A percentile compares a stretch with the other conserved stretches of the same genome.
Conservation (phyloP, 2,888 invertebrate species). For the Fabriciana adippe region DNA sequence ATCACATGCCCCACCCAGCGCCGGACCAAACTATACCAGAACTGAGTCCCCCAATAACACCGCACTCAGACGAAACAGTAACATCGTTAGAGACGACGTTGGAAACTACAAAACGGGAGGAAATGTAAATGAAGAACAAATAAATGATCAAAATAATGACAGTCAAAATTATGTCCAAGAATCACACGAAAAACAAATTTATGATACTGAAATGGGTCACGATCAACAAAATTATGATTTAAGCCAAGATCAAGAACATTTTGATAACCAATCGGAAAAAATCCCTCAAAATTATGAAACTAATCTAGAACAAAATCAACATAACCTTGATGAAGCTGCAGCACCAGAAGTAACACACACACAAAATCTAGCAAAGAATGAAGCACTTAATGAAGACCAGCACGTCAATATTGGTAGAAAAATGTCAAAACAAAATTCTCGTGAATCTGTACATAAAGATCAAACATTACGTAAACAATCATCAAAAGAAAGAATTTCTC, state of each 20-base stretch:
- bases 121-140: slow-evolving; percentile 51
- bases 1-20: slow-evolving; percentile 59
- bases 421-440: slow-evolving; percentile 38
- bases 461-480: slow-evolving; percentile 20
- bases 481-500: slow-evolving; percentile 22
- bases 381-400: slow-evolving; percentile 11
- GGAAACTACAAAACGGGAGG: slow-evolving; percentile 51
- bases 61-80: slow-evolving; percentile 53
- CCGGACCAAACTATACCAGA: slow-evolving; percentile 72
- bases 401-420: slow-evolving; percentile 14
- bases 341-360: background rate
- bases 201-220: slow-evolving; percentile 10
- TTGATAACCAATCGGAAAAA: background rate
- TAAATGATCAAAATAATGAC: slow-evolving; percentile 30
- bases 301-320: background rate
- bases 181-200: slow-evolving; percentile 15
- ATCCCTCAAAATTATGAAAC: slow-evolving; percentile 4
- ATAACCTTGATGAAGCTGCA: background rate
- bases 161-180: slow-evolving; percentile 11
- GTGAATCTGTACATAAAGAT: slow-evolving; percentile 32
- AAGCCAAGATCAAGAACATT: slow-evolving; percentile 2
- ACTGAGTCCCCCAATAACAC: slow-evolving; percentile 70
- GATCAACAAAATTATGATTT: slow-evolving; percentile 17
- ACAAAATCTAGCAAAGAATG: background rate
- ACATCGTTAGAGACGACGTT: slow-evolving; percentile 48